A percentile compares a stretch with the other conserved stretches of the same genome.
Conservation (phyloP, 2,888 invertebrate genomes). For the Cheilosia vulpina region DNA sequence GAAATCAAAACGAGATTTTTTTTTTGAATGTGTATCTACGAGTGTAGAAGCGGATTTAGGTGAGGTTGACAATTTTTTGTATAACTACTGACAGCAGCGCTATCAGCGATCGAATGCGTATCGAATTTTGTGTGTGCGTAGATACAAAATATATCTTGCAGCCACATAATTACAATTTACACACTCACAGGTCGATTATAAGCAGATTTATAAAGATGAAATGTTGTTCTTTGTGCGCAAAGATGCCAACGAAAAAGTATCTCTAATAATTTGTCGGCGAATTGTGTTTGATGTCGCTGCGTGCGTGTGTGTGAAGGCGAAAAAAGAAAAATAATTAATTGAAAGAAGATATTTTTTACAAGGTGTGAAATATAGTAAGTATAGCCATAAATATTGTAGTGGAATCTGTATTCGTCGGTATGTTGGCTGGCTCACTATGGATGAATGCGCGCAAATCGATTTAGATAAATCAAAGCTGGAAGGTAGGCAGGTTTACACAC, state of each 20-base stretch:
- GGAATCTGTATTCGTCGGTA: slow-evolving; percentile 22
- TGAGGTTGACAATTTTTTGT: slow-evolving; percentile 44
- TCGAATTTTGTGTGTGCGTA: slow-evolving; percentile 29
- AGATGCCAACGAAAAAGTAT: slow-evolving; percentile 2
- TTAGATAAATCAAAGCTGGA: slow-evolving; percentile 28
- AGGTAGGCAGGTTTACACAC: background rate
- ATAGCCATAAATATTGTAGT: slow-evolving; percentile 41
- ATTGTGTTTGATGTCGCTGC: slow-evolving; percentile 52
- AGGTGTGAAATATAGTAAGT: slow-evolving; percentile 72
- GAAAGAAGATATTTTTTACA: slow-evolving; percentile 70
- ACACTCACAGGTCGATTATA: slow-evolving; percentile 70
- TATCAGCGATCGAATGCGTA: slow-evolving; percentile 20
- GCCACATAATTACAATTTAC: slow-evolving; percentile 59
- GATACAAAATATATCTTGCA: slow-evolving; percentile 46
- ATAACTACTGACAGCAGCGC: background rate
- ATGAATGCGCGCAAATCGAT: slow-evolving; percentile 44
- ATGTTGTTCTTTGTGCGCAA: slow-evolving; percentile 5
- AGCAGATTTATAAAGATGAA: slow-evolving; percentile 59
- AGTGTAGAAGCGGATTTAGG: slow-evolving; percentile 43
- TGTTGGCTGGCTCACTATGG: background rate
- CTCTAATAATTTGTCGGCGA: slow-evolving; percentile 55
- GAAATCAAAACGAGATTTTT: slow-evolving; percentile 29
- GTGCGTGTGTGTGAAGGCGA: slow-evolving; percentile 22
- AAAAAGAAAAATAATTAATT: slow-evolving; percentile 50
- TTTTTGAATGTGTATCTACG: background rate